Evolutionary conservation across 1,140 invertebrate genomes (phyloP).

Genomic region (Bombus sylvicola): DNA sequence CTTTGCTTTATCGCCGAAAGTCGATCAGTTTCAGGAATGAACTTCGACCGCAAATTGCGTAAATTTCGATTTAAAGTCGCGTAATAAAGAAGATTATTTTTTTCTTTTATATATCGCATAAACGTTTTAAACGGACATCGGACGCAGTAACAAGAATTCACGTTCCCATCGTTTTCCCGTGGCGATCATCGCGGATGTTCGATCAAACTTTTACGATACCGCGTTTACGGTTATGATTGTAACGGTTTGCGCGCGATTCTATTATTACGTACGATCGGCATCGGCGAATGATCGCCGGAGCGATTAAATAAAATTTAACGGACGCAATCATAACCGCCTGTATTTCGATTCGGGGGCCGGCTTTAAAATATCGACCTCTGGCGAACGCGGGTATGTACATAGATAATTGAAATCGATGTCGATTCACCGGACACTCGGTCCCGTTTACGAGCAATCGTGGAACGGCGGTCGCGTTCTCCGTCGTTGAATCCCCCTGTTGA

Average conservation of each 20-base stretch:
- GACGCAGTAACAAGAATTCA: not conserved
- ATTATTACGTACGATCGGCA: constrained; percentile 31
- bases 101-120: not conserved
- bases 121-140: not conserved
- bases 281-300: constrained; percentile 2
- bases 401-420: constrained; percentile 43
- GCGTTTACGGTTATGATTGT: constrained; percentile 11
- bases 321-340: constrained; percentile 24
- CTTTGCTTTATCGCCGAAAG: too few species aligned
- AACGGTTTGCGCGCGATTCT: constrained; percentile 14
- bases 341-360: constrained; percentile 9
- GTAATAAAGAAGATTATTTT: too few species aligned
- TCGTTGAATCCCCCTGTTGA: not conserved
- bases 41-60: not conserved
- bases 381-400: not conserved
- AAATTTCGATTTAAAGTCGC: not conserved
- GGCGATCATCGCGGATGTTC: not conserved
- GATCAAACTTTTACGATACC: constrained; percentile 31
- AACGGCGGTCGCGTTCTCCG: not conserved
- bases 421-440: constrained; percentile 19
- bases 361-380: constrained; percentile 17
- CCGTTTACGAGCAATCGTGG: constrained; percentile 19
- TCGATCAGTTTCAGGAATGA: not conserved
- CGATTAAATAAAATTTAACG: constrained; percentile 53
- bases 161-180: not conserved